Base-by-base conservation (phyloP, 2,113 vertebrate species). In the Proterorhinus semilunaris region DNA sequence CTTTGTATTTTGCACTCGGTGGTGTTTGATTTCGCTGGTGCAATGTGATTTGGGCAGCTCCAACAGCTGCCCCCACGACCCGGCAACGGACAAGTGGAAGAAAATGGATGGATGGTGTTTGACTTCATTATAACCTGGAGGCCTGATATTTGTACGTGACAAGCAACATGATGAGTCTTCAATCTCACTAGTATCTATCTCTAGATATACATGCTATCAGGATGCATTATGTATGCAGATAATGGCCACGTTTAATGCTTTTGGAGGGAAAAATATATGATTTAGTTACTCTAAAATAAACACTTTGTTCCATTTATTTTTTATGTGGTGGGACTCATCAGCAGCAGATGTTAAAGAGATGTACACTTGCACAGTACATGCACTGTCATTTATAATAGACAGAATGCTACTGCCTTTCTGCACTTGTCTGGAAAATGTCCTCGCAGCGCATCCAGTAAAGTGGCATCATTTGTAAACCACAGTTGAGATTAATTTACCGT, bases 81-180 rank as follows among this genome's bases (percentile, higher is more conserved):
- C n/a, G n/a, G n/a, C n/a, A n/a, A n/a, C n/a, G n/a, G n/a, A n/a
- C n/a, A n/a, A n/a, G n/a, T n/a, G n/a, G n/a, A n/a, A n/a, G n/a
- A n/a, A n/a, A n/a, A n/a, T n/a, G n/a, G n/a, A n/a, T n/a, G n/a
- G n/a, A n/a, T n/a, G n/a, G n/a, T 21, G 21, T 21, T 21, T 21
- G 21, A 21, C 75, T 80, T 88, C 84, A 87, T 61, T 11, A 64
- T 46, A 1, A 77, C 68, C 75, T 36, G 46, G 62, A 71, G 80
- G 81, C 76, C 81, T 86, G 86, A 83, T 78, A 90, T 87, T 91
- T 89, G 80, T 75, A 78, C 75, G 69, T 73, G 78, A 85, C 76
- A 78, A 80, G 67, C 73, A 82, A 82, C 71, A 66, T 85, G 81
- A 84, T 81, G 86, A 85, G 78, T 79, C 72, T 82, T 86, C 87